phyloP scores from a whole-genome alignment of 2,113 vertebrate genomes.

The Paradisaea rubra region DNA sequence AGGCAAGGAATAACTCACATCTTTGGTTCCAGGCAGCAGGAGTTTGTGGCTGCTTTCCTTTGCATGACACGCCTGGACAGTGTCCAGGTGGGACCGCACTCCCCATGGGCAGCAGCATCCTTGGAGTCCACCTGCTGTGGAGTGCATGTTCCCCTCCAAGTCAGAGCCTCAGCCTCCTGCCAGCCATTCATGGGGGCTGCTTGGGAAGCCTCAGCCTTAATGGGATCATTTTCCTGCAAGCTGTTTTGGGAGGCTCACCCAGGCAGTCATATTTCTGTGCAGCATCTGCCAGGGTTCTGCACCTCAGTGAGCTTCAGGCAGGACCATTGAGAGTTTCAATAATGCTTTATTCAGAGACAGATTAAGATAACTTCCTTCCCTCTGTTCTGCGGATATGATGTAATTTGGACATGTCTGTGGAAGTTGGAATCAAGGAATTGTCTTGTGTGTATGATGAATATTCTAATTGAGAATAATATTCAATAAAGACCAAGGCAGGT shows the following conservation, averaged over 20 bases:
- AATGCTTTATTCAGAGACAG: conserved; percentile 28
- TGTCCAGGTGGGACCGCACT: accelerated
- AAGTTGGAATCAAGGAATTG: conserved; percentile 43
- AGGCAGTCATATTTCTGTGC: neutral
- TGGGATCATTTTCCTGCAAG: conserved; percentile 12
- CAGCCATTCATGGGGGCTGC: neutral
- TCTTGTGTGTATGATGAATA: conserved; percentile 50
- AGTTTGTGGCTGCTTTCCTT: neutral
- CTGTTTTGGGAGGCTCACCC: conserved; percentile 39
- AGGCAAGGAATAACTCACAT: neutral
- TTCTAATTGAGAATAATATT: conserved; percentile 57
- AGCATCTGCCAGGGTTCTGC: conserved; percentile 27
- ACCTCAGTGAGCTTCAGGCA: conserved; percentile 9
- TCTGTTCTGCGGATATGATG: conserved; percentile 41
- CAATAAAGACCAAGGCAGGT: conserved; percentile 51
- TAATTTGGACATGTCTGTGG: conserved; percentile 9
- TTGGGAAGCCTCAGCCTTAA: neutral
- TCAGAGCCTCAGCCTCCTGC: neutral
- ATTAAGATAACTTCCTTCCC: conserved; percentile 53
- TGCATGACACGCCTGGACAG: accelerated
- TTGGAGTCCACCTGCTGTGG: neutral
- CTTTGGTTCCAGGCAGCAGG: neutral
- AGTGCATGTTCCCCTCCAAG: accelerated
- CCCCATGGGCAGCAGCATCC: neutral
- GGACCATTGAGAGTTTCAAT: conserved; percentile 25